These are phyloP conservation scores for Scartelaos histophorus DNA, from an alignment of 2,113 vertebrate species.

Conservation along the genomic window DNA sequence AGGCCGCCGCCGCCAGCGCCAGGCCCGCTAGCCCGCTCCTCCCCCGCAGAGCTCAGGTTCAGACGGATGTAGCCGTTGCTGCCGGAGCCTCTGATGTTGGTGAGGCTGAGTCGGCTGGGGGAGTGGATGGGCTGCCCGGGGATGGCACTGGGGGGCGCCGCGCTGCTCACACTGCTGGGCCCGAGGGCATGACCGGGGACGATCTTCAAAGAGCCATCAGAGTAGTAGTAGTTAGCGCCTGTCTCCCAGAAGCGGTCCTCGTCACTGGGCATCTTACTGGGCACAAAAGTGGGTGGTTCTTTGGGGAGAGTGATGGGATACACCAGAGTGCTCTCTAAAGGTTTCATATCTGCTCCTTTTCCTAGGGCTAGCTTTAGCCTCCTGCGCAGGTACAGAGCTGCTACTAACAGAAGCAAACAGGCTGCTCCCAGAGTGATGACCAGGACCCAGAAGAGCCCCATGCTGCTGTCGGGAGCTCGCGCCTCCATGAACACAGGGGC, in stretches of 20 bases:
- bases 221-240: conserved; percentile 90
- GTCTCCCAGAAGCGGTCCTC: conserved; percentile 95
- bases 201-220: conserved; percentile 94
- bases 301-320: conserved; percentile 94
- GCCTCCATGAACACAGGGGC: conserved; percentile 84
- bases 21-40: conserved; percentile 83
- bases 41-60: conserved; percentile 83
- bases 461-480: conserved; percentile 83
- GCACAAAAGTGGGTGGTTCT: conserved; percentile 86
- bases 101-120: conserved; percentile 89
- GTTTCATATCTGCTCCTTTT: conserved; percentile 85
- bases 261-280: conserved; percentile 82
- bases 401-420: conserved; percentile 84
- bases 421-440: conserved; percentile 87
- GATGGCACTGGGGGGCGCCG: conserved; percentile 82
- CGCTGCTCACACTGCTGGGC: conserved; percentile 78
- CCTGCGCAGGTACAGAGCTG: conserved; percentile 86
- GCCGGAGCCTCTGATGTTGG: conserved; percentile 86
- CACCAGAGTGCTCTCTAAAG: conserved; percentile 88
- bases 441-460: conserved; percentile 90
- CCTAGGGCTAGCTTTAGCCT: conserved; percentile 87
- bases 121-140: conserved; percentile 93
- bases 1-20: conserved; percentile 83
- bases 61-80: conserved; percentile 97
- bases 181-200: conserved; percentile 91